phyloP scores from a whole-genome alignment of 2,113 vertebrate genomes.

The Acrocephalus arundinaceus region DNA sequence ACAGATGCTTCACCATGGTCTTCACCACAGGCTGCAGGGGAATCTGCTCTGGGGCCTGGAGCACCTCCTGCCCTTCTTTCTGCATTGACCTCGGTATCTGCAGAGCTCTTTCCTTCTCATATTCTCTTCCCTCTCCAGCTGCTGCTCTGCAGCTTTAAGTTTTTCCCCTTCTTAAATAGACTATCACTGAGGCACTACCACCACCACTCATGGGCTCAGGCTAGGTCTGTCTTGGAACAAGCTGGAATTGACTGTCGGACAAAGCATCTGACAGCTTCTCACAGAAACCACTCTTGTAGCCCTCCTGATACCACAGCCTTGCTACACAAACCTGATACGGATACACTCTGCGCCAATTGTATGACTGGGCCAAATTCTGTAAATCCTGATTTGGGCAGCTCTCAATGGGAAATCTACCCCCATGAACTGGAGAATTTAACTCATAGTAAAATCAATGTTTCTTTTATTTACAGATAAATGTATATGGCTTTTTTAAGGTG shows the following conservation, averaged over 20 bases:
- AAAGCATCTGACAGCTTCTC: background rate
- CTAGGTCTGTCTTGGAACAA: background rate
- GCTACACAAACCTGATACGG: background rate
- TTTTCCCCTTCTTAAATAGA: background rate
- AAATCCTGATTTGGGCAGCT: background rate
- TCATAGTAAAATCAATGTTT: background rate
- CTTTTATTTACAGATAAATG: background rate
- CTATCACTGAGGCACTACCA: background rate
- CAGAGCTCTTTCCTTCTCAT: background rate
- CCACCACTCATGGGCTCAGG: rapidly evolving
- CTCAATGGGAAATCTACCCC: background rate
- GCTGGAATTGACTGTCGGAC: background rate
- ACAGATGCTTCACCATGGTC: background rate
- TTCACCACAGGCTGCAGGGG: rapidly evolving
- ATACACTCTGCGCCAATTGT: background rate
- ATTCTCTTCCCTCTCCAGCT: background rate
- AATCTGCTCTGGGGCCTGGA: rapidly evolving
- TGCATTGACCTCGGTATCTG: background rate
- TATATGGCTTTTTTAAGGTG: background rate
- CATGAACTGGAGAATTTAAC: background rate
- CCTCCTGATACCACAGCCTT: background rate
- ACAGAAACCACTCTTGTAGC: background rate
- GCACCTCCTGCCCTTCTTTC: background rate
- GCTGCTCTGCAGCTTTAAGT: background rate
- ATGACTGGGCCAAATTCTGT: background rate